These are phyloP conservation scores for Lithophane ornitopus DNA, from an alignment of 2,888 invertebrate species.

Conservation along the genomic window DNA sequence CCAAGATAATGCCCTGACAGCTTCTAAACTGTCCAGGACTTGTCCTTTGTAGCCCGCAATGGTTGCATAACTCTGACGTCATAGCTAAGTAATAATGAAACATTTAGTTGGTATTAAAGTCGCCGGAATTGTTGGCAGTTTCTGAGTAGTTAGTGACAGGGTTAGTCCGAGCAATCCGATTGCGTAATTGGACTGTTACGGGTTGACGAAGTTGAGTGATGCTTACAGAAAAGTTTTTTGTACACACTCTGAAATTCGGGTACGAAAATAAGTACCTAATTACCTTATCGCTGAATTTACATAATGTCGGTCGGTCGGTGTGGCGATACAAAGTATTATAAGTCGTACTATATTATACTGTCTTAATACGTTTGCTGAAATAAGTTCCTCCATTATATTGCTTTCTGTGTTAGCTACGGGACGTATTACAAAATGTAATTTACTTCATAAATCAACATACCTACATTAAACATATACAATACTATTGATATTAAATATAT, in stretches of 20 bases:
- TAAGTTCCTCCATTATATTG: not conserved
- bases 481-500: too few relatives aligned
- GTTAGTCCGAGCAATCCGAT: conserved; percentile 14
- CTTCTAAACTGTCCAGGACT: conserved; percentile 37
- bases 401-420: too few relatives aligned
- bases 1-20: conserved; percentile 32
- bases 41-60: conserved; percentile 36
- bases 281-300: not conserved
- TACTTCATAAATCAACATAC: too few relatives aligned
- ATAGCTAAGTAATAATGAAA: conserved; percentile 47
- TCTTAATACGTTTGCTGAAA: not conserved
- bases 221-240: not conserved
- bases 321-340: too few relatives aligned
- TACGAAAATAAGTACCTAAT: not conserved
- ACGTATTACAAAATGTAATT: not conserved
- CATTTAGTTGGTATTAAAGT: conserved; percentile 48
- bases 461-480: not conserved
- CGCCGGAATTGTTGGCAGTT: conserved; percentile 26
- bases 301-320: too few relatives aligned
- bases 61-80: conserved; percentile 47
- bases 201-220: conserved; percentile 2
- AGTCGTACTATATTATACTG: not conserved
- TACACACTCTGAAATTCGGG: not conserved
- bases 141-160: conserved; percentile 34
- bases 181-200: conserved; percentile 23